These are phyloP conservation scores for Antheraea yamamai DNA, from an alignment of 2,888 invertebrate genomes.

Conservation along the genomic window DNA sequence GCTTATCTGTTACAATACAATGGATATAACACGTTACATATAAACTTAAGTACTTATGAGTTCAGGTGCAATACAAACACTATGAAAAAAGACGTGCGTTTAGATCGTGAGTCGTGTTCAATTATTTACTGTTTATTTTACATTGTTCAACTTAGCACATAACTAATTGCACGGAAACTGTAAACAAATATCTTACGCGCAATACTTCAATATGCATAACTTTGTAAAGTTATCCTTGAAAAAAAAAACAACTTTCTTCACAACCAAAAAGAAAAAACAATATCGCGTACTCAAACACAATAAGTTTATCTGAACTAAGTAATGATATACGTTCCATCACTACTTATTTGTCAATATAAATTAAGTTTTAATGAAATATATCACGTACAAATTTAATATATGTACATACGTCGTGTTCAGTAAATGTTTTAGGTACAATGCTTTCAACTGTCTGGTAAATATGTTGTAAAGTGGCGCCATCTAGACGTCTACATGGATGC, in stretches of 20 bases:
- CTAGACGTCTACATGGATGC: conserved; percentile 65
- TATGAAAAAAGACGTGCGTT: conserved; percentile 20
- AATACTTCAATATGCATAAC: not conserved
- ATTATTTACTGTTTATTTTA: conserved; percentile 42
- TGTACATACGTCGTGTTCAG: not conserved
- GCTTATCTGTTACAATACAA: conserved; percentile 37
- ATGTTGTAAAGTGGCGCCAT: conserved; percentile 46
- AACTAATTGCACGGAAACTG: conserved; percentile 37
- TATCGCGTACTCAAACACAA: too few species aligned
- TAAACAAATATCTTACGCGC: not conserved
- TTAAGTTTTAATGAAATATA: not conserved
- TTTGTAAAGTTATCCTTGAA: not conserved
- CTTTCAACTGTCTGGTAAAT: conserved; percentile 22
- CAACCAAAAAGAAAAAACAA: too few species aligned
- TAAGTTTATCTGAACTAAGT: too few species aligned
- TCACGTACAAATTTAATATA: not conserved
- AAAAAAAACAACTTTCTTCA: too few species aligned
- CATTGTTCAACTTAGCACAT: conserved; percentile 41
- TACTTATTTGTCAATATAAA: not conserved
- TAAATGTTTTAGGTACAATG: not conserved
- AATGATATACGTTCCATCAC: not conserved
- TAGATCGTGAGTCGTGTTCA: conserved; percentile 51
- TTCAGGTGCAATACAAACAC: conserved; percentile 23
- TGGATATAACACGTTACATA: conserved; percentile 23
- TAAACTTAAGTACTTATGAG: conserved; percentile 26